These are phyloP conservation scores for Rhyacophila evoluta DNA, from an alignment of 2,888 invertebrate species.

Conservation along the genomic window DNA sequence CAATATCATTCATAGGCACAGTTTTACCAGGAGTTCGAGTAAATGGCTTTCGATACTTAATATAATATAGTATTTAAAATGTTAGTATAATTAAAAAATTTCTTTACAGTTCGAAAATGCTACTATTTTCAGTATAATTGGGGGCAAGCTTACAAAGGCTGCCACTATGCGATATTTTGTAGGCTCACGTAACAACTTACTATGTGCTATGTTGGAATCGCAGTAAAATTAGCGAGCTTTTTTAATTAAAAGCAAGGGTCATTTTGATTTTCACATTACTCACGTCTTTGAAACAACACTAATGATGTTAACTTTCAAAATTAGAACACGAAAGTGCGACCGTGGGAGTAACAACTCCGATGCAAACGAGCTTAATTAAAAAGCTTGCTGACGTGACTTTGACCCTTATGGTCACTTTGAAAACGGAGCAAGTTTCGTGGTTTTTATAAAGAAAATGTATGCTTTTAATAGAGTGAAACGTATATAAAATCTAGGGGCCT, in stretches of 20 bases:
- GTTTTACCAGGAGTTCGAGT: no score
- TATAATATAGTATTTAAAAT: no score
- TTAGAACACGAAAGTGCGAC: not conserved
- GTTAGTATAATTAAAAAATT: no score
- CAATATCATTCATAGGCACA: no score
- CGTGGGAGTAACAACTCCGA: not conserved
- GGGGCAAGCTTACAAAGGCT: no score
- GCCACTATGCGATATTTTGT: not conserved
- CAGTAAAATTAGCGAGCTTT: not conserved
- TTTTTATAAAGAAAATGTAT: not conserved
- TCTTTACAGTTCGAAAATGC: no score
- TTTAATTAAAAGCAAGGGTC: not conserved
- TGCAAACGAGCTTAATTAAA: constrained; percentile 22
- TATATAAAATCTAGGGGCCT: no score
- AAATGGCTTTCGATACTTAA: no score
- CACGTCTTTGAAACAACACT: constrained; percentile 18
- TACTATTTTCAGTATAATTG: no score
- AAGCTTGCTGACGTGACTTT: not conserved
- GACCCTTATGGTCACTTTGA: not conserved
- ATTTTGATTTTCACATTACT: constrained; percentile 1
- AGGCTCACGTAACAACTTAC: no score
- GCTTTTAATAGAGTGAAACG: not conserved
- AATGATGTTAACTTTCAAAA: constrained; percentile 5
- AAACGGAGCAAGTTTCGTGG: not conserved
- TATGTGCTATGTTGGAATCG: no score